These are phyloP conservation scores for Melanotaenia duboulayi DNA, from an alignment of 2,113 vertebrate genomes.

Conservation along the genomic window DNA sequence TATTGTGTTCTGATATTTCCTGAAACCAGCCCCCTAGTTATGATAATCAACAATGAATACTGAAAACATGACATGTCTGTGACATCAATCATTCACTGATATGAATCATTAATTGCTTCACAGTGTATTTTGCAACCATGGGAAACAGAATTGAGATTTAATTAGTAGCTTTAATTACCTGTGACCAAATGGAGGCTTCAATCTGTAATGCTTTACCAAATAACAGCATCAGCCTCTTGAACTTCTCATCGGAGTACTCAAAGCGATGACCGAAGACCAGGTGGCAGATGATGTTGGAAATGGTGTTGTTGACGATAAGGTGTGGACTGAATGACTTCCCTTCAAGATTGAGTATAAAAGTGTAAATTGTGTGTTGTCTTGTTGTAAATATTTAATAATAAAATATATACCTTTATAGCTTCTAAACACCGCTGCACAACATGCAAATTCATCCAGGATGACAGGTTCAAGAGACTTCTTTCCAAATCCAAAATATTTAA, in stretches of 20 bases:
- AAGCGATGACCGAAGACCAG: conserved; percentile 86
- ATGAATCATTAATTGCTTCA: too few species aligned
- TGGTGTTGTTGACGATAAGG: conserved; percentile 80
- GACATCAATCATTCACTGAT: background rate
- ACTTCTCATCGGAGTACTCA: conserved; percentile 80
- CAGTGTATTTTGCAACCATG: too few species aligned
- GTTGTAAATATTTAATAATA: rapidly evolving
- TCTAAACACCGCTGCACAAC: conserved; percentile 23
- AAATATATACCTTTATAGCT: conserved; percentile 26
- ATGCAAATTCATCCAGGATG: conserved; percentile 80
- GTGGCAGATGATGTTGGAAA: conserved; percentile 87
- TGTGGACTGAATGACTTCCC: conserved; percentile 76
- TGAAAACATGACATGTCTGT: background rate
- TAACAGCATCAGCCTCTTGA: conserved; percentile 78
- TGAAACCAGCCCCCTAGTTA: too few species aligned
- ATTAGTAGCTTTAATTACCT: conserved; percentile 64
- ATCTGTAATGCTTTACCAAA: conserved; percentile 57
- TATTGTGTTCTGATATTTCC: too few species aligned
- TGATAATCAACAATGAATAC: too few species aligned
- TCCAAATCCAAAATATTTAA: conserved; percentile 84
- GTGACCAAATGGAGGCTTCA: conserved; percentile 64
- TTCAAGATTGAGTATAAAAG: conserved; percentile 15
- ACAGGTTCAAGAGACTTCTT: conserved; percentile 79
- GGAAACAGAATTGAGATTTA: background rate
- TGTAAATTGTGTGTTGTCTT: background rate